phyloP scores from a whole-genome alignment of 2,888 invertebrate genomes.

The Rosalia funebris region DNA sequence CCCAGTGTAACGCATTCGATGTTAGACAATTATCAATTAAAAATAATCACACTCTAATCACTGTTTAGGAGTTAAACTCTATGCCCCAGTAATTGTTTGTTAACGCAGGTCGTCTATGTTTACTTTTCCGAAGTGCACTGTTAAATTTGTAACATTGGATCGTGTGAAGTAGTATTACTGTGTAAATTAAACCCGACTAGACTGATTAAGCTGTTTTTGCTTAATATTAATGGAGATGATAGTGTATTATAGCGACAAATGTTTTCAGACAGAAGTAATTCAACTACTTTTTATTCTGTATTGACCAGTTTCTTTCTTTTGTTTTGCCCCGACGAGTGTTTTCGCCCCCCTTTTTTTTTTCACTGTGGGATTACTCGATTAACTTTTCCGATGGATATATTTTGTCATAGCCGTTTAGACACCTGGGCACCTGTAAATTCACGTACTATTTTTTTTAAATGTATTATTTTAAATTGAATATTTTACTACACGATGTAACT shows the following conservation, averaged over 20 bases:
- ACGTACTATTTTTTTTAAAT: conserved; percentile 27
- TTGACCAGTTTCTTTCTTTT: neutral
- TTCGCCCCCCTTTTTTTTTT: neutral
- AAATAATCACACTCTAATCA: neutral
- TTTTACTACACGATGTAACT: conserved; percentile 32
- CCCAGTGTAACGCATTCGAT: neutral
- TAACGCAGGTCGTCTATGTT: neutral
- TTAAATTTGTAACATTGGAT: neutral
- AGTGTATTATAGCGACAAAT: neutral
- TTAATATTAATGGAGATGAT: conserved; percentile 4
- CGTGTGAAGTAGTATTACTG: neutral
- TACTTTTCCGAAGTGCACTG: neutral
- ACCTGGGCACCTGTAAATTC: conserved; percentile 19
- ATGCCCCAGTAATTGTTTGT: neutral
- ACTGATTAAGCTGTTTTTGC: conserved; percentile 17
- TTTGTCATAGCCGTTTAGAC: too few relatives aligned
- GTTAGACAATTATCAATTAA: neutral
- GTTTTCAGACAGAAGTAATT: too few relatives aligned
- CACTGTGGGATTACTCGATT: neutral
- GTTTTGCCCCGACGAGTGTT: neutral
- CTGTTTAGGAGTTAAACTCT: neutral
- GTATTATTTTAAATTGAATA: conserved; percentile 30
- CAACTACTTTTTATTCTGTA: neutral
- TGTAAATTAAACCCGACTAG: conserved; percentile 2
- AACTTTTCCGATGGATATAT: too few relatives aligned